phyloP scores from a whole-genome alignment of 2,113 vertebrate genomes.

The Litocranius walleri region DNA sequence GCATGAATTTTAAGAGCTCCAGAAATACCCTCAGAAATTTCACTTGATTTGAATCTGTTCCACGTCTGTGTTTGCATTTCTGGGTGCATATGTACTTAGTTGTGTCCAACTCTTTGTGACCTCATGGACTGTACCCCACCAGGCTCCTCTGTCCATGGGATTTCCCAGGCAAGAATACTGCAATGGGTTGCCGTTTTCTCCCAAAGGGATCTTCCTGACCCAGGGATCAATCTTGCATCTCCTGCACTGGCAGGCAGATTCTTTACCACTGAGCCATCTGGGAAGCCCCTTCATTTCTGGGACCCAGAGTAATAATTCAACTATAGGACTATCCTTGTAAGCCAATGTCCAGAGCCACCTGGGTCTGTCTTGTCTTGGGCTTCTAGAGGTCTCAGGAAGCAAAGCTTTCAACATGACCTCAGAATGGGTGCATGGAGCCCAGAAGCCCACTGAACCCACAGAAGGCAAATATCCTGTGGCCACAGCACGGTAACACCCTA shows the following conservation, averaged over 20 bases:
- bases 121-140: not conserved
- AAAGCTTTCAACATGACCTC: not conserved
- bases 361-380: too few relatives aligned
- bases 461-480: not conserved
- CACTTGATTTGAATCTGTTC: fast-evolving
- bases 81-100: not conserved
- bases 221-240: not conserved
- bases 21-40: fast-evolving
- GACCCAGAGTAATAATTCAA: not conserved
- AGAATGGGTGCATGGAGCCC: not conserved
- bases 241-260: not conserved
- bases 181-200: not conserved
- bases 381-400: not conserved
- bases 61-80: fast-evolving
- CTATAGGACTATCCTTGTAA: fast-evolving
- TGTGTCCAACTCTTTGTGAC: not conserved
- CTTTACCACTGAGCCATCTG: not conserved
- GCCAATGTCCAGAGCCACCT: not conserved
- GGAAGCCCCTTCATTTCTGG: not conserved
- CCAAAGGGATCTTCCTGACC: not conserved
- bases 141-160: not conserved
- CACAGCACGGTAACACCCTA: fast-evolving
- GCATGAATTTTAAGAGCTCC: not conserved
- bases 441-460: not conserved
- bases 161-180: not conserved